Percentiles rank a stretch among this genome's conserved stretches.
Conservation (phyloP, 2,888 invertebrate species). For the Schrankia costaestrigalis region DNA sequence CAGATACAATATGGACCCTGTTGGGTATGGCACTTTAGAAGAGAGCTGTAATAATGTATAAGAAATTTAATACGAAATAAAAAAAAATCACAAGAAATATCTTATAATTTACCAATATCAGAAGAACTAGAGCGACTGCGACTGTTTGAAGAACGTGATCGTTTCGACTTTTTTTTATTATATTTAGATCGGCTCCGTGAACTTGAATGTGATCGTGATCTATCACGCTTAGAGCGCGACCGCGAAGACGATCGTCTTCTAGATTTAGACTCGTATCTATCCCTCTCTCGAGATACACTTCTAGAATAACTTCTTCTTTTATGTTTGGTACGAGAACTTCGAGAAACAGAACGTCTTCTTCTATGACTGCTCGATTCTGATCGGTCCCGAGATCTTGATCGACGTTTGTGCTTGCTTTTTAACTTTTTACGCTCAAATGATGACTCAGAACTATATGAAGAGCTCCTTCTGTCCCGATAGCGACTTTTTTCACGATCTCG, state of each 20-base stretch:
- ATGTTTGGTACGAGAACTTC: constrained; percentile 53
- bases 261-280: constrained; percentile 63
- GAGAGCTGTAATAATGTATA: neutral
- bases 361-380: constrained; percentile 59
- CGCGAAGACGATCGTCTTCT: constrained; percentile 58
- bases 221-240: constrained; percentile 53
- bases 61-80: neutral
- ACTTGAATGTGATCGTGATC: constrained; percentile 58
- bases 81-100: constrained; percentile 9
- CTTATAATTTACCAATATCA: constrained; percentile 52
- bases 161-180: constrained; percentile 56
- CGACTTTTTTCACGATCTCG: constrained; percentile 70
- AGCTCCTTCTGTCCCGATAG: constrained; percentile 65
- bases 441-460: constrained; percentile 67
- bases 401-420: constrained; percentile 63
- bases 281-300: constrained; percentile 68
- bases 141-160: constrained; percentile 58
- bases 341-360: constrained; percentile 59
- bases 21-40: too few species aligned
- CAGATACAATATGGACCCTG: too few species aligned
- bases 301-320: constrained; percentile 63
- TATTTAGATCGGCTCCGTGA: constrained; percentile 57
- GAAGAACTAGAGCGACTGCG: constrained; percentile 63
- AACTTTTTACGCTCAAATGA: constrained; percentile 67
- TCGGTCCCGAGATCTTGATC: constrained; percentile 63